phyloP scores from a whole-genome alignment of 2,888 invertebrate species.

The Homarus gammarus region DNA sequence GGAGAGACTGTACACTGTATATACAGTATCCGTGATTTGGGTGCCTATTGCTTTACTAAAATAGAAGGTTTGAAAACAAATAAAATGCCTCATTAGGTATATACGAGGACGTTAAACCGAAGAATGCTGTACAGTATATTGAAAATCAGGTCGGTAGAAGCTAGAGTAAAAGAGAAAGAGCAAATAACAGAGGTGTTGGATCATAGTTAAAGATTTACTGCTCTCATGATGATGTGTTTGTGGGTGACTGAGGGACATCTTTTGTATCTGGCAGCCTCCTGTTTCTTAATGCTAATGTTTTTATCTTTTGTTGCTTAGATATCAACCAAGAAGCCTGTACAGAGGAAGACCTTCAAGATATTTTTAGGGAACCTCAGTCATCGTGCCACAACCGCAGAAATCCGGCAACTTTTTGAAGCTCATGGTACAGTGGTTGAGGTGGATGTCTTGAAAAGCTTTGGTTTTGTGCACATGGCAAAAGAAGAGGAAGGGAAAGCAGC shows the following conservation, averaged over 20 bases:
- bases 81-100: too few species aligned
- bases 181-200: too few species aligned
- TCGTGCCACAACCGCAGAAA: constrained; percentile 85
- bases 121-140: too few species aligned
- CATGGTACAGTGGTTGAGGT: constrained; percentile 81
- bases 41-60: too few species aligned
- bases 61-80: too few species aligned
- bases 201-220: too few species aligned
- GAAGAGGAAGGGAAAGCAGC: constrained; percentile 95
- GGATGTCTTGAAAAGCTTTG: constrained; percentile 82
- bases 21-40: too few species aligned
- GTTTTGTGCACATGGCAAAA: constrained; percentile 92
- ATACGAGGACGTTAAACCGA: too few species aligned
- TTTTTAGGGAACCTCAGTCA: constrained; percentile 98
- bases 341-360: constrained; percentile 92
- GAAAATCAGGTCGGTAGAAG: too few species aligned
- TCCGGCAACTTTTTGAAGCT: constrained; percentile 89
- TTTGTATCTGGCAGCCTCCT: background rate
- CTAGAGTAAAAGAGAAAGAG: too few species aligned
- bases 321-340: constrained; percentile 74
- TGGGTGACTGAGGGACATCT: constrained; percentile 6
- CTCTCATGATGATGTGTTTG: background rate
- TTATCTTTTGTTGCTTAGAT: background rate
- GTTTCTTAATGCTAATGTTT: background rate
- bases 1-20: too few species aligned